Evolutionary conservation across 1,140 invertebrate species (phyloP).

Genomic region (Nasonia longicornis): DNA sequence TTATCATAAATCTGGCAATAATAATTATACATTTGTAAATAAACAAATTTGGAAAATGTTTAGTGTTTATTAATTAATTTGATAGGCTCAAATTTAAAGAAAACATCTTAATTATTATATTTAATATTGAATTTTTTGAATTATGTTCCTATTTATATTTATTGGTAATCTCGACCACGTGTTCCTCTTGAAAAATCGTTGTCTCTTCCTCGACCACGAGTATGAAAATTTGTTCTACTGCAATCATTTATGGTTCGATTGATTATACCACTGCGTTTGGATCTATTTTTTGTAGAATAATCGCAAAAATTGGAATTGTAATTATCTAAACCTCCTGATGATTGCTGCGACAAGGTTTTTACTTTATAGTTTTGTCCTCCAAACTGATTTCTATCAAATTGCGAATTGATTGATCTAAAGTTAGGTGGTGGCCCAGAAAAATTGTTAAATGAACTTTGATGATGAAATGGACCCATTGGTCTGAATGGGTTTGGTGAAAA

Average conservation of each 20-base stretch:
- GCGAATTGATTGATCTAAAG: slow-evolving; percentile 56
- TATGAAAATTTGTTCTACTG: slow-evolving; percentile 59
- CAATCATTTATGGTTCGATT: slow-evolving; percentile 58
- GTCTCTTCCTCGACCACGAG: slow-evolving; percentile 62
- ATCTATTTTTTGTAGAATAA: slow-evolving; percentile 56
- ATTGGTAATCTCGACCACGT: slow-evolving; percentile 62
- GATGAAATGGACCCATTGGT: slow-evolving; percentile 59
- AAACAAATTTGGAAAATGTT: no score
- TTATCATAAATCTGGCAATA: no score
- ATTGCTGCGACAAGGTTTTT: slow-evolving; percentile 48
- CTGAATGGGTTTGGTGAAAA: slow-evolving; percentile 62
- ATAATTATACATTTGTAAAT: no score
- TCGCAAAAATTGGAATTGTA: slow-evolving; percentile 57
- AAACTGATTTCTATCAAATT: slow-evolving; percentile 58
- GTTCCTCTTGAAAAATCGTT: slow-evolving; percentile 57
- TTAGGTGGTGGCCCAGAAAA: slow-evolving; percentile 61
- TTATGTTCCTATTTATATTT: slow-evolving; percentile 23
- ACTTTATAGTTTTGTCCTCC: slow-evolving; percentile 60
- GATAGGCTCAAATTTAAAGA: no score
- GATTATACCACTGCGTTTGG: slow-evolving; percentile 58
- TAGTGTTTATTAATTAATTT: no score
- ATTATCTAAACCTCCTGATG: slow-evolving; percentile 48
- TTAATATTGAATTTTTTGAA: no score
- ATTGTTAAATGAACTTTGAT: slow-evolving; percentile 54
- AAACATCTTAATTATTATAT: no score